These are phyloP conservation scores for Pachymerium ferrugineum DNA, from an alignment of 2,888 invertebrate species.

Conservation along the genomic window DNA sequence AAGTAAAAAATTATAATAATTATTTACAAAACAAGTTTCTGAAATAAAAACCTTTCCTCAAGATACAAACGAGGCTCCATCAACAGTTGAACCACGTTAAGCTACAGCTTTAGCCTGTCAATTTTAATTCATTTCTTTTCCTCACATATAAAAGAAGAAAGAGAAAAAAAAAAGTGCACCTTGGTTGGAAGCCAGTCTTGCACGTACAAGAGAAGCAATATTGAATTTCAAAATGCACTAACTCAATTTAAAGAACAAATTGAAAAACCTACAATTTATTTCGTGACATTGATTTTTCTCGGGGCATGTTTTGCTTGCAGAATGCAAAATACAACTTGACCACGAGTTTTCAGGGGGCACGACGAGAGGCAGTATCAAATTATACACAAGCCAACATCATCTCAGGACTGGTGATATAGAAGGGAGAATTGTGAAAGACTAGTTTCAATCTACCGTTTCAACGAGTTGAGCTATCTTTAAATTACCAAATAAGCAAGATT, in stretches of 20 bases:
- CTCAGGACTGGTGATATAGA: not conserved
- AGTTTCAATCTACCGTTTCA: not conserved
- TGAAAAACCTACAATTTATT: constrained; percentile 29
- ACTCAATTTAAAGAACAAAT: constrained; percentile 28
- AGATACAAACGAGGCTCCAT: no score
- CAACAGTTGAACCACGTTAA: not conserved
- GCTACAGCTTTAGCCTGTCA: not conserved
- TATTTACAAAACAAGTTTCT: no score
- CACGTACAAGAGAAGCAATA: constrained; percentile 22
- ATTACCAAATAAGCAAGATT: constrained; percentile 8
- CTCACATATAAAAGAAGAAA: not conserved
- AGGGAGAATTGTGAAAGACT: not conserved
- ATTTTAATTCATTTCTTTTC: constrained; percentile 20
- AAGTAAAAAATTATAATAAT: no score
- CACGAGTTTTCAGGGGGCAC: constrained; percentile 22
- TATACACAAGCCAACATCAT: not conserved
- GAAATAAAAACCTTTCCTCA: no score
- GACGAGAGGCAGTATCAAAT: constrained; percentile 12
- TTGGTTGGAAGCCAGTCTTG: constrained; percentile 5
- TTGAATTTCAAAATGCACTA: constrained; percentile 28
- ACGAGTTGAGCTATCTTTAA: not conserved
- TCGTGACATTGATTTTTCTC: constrained; percentile 27
- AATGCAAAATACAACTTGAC: constrained; percentile 25
- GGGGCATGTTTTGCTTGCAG: constrained; percentile 7
- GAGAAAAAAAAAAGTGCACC: not conserved